Evolutionary conservation across 2,888 invertebrate genomes (phyloP).

Genomic region (Serripes groenlandicus): DNA sequence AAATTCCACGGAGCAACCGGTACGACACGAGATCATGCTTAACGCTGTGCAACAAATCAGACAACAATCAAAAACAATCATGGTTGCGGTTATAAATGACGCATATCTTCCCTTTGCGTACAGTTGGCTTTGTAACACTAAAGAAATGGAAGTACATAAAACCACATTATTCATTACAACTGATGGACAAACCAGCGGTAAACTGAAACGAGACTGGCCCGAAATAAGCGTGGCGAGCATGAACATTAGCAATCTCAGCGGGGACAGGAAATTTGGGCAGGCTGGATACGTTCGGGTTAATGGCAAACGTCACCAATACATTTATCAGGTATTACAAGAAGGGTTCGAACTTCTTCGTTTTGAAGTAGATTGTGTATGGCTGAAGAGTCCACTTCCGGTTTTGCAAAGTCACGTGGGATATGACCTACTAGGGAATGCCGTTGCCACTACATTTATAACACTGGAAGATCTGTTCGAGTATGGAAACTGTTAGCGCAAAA

Average conservation of each 20-base stretch:
- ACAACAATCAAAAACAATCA: not conserved
- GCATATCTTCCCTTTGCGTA: constrained; percentile 13
- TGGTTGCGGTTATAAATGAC: constrained; percentile 1
- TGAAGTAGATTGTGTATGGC: constrained; percentile 14
- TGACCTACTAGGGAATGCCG: not conserved
- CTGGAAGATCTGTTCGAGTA: too few relatives aligned
- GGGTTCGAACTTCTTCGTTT: not conserved
- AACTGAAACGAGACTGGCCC: not conserved
- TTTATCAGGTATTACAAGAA: not conserved
- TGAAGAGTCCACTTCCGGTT: not conserved
- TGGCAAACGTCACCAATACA: not conserved
- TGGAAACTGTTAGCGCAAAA: too few relatives aligned
- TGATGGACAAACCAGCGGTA: not conserved
- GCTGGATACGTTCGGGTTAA: constrained; percentile 11
- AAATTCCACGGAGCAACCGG: not conserved
- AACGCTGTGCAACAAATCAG: not conserved
- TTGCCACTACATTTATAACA: too few relatives aligned
- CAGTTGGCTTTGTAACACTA: constrained; percentile 18
- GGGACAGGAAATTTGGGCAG: constrained; percentile 2
- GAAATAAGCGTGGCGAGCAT: constrained; percentile 10
- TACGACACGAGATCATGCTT: not conserved
- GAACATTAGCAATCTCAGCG: not conserved
- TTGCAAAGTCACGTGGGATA: constrained; percentile 12
- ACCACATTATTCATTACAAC: constrained; percentile 10
- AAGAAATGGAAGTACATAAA: constrained; percentile 5